Evolutionary conservation across 2,888 invertebrate genomes (phyloP).

Genomic region (Mesopsocus fuscifrons): DNA sequence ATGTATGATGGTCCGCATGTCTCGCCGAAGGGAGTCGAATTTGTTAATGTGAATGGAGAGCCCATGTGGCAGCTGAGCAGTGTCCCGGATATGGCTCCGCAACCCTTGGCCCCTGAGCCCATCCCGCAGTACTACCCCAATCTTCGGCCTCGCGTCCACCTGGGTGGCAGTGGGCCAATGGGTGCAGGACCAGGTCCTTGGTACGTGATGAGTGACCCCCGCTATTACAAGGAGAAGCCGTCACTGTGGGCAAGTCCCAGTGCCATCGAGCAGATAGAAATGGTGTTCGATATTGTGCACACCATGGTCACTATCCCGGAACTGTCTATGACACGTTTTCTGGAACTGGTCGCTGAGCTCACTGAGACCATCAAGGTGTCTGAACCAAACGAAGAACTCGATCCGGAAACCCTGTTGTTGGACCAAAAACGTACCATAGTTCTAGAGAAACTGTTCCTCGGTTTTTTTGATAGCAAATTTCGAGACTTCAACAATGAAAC

Average conservation of each 20-base stretch:
- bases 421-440: background rate
- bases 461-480: background rate
- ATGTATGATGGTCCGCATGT: background rate
- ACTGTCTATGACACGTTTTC: background rate
- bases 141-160: background rate
- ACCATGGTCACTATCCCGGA: background rate
- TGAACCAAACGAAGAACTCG: background rate
- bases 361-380: background rate
- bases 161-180: background rate
- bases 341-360: slow-evolving; percentile 1
- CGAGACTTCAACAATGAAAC: slow-evolving; percentile 4
- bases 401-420: background rate
- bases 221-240: background rate
- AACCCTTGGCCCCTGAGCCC: background rate
- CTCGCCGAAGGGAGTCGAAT: background rate
- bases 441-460: background rate
- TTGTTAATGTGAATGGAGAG: no score
- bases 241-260: background rate
- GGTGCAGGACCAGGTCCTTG: background rate
- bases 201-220: background rate
- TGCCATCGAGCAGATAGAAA: background rate
- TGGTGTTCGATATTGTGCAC: background rate
- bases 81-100: background rate
- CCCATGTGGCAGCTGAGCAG: background rate
- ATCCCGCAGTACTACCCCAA: background rate